Conservation (phyloP, 2,888 invertebrate species). For the Halictus ligatus region DNA sequence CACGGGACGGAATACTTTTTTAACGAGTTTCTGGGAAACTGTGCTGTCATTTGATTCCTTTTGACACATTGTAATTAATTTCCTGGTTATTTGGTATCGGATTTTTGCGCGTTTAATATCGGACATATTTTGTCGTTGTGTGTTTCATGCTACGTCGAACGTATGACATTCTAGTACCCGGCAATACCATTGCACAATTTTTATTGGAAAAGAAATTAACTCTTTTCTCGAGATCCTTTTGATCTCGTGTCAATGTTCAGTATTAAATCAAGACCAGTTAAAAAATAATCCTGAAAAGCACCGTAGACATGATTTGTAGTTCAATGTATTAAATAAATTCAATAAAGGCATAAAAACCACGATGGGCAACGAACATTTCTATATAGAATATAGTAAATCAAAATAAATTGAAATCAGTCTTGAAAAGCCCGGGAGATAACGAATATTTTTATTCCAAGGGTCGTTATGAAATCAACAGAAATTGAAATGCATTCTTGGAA, state of each 20-base stretch:
- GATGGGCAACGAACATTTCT: too few relatives aligned
- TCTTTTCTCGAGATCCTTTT: neutral
- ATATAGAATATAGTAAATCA: too few relatives aligned
- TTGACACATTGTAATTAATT: neutral
- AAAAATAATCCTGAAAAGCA: neutral
- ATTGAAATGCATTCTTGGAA: neutral
- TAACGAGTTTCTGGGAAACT: neutral
- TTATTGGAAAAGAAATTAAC: neutral
- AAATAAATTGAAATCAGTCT: neutral
- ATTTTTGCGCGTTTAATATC: neutral
- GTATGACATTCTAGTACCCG: neutral
- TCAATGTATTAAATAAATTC: neutral
- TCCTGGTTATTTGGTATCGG: neutral
- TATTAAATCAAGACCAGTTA: neutral
- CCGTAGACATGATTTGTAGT: neutral
- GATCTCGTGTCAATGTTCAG: too few relatives aligned
- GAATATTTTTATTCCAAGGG: neutral
- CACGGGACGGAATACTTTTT: neutral
- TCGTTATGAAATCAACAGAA: neutral
- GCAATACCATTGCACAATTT: neutral
- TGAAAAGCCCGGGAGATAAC: neutral
- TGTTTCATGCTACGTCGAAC: neutral
- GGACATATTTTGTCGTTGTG: neutral
- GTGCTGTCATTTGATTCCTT: neutral
- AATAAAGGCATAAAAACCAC: neutral